These are phyloP conservation scores for Paraplagusia blochii DNA, from an alignment of 2,113 vertebrate species.

Conservation along the genomic window DNA sequence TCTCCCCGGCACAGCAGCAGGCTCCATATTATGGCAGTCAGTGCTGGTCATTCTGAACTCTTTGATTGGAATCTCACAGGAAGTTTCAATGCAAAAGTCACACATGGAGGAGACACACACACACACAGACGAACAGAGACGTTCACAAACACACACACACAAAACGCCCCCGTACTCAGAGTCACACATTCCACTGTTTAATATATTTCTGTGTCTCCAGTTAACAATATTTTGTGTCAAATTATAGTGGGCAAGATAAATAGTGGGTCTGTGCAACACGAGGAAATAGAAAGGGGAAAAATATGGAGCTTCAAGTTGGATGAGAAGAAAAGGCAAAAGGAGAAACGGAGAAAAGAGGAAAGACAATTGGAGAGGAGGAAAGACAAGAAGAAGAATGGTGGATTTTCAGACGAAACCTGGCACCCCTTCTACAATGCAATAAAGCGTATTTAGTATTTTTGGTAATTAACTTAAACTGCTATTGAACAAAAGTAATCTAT, in stretches of 20 bases:
- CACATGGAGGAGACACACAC: slow-evolving; percentile 18
- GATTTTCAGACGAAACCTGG: too few relatives aligned
- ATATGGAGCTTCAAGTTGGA: slow-evolving; percentile 45
- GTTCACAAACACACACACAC: slow-evolving; percentile 9
- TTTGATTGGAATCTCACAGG: slow-evolving; percentile 32
- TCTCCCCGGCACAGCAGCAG: slow-evolving; percentile 42
- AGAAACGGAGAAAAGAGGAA: slow-evolving; percentile 5
- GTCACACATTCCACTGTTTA: slow-evolving; percentile 62
- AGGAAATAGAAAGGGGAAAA: slow-evolving; percentile 59
- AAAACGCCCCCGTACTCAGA: slow-evolving; percentile 42
- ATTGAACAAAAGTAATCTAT: too few relatives aligned
- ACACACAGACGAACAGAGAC: slow-evolving; percentile 34
- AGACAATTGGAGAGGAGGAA: not conserved
- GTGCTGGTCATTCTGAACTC: slow-evolving; percentile 50
- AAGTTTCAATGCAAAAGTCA: slow-evolving; percentile 40
- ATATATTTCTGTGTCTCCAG: slow-evolving; percentile 73
- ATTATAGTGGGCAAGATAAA: slow-evolving; percentile 74
- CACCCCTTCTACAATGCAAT: too few relatives aligned
- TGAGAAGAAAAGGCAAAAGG: slow-evolving; percentile 15
- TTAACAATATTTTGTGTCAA: slow-evolving; percentile 76
- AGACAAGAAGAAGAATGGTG: not conserved
- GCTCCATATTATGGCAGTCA: slow-evolving; percentile 56
- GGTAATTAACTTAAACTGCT: too few relatives aligned
- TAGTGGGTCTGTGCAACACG: slow-evolving; percentile 57
- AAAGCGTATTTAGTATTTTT: too few relatives aligned